Conservation (phyloP, 2,797 vertebrate genomes). For the Calcarius lapponicus region DNA sequence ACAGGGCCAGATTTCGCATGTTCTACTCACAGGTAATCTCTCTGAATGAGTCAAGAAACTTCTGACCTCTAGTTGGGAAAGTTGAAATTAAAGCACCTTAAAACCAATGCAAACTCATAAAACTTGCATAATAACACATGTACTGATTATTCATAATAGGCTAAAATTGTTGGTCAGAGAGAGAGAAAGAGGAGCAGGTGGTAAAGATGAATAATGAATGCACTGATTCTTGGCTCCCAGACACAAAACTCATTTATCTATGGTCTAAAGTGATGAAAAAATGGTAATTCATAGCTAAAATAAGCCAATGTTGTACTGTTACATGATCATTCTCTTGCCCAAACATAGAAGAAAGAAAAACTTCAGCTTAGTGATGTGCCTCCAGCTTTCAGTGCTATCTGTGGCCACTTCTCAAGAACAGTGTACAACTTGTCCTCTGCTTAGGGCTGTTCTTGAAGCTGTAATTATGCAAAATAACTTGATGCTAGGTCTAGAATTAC, state of each 20-base stretch:
- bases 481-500: slow-evolving; percentile 1
- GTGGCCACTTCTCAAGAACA: background rate
- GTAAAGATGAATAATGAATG: background rate
- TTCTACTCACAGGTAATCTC: background rate
- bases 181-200: background rate
- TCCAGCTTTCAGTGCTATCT: background rate
- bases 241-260: background rate
- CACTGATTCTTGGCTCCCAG: background rate
- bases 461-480: background rate
- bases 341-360: background rate
- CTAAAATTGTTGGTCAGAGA: background rate
- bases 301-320: background rate
- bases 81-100: background rate
- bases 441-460: background rate
- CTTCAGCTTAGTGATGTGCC: background rate
- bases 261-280: background rate
- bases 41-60: background rate
- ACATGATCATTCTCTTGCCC: background rate
- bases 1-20: background rate
- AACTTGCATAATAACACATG: background rate
- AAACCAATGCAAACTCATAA: background rate
- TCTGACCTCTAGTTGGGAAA: background rate
- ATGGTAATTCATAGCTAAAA: background rate
- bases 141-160: background rate
- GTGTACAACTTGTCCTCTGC: background rate